Evolutionary conservation across 2,888 invertebrate genomes (phyloP).

Genomic region (Acleris emargana): DNA sequence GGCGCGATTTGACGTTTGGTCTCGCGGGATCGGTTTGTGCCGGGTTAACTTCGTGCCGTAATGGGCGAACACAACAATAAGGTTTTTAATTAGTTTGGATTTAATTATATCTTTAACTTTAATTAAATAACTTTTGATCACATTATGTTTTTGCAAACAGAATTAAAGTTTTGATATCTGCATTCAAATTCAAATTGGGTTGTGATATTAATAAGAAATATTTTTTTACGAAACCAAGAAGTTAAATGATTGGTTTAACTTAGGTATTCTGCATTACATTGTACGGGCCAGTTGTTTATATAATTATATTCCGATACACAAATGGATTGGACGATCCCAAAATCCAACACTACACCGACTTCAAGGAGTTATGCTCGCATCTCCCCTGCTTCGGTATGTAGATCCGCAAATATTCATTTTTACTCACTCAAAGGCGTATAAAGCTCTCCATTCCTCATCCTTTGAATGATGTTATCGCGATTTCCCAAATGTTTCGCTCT

Average conservation of each 20-base stretch:
- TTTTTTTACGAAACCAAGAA: too few relatives aligned
- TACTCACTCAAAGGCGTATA: conserved; percentile 72
- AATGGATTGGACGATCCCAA: conserved; percentile 35
- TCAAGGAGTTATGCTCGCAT: conserved; percentile 33
- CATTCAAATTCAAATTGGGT: too few relatives aligned
- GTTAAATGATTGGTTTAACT: too few relatives aligned
- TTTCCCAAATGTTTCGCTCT: conserved; percentile 77
- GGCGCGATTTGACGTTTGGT: conserved; percentile 13
- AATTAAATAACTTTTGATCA: too few relatives aligned
- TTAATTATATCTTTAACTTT: too few relatives aligned
- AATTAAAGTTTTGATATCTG: too few relatives aligned
- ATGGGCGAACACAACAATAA: background rate
- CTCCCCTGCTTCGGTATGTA: conserved; percentile 43
- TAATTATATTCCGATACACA: conserved; percentile 30
- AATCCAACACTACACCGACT: conserved; percentile 37
- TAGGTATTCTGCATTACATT: too few relatives aligned
- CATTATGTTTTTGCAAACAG: too few relatives aligned
- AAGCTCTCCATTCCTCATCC: conserved; percentile 73
- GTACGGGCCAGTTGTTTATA: conserved; percentile 8
- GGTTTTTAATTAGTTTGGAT: background rate
- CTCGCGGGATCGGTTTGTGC: conserved; percentile 20
- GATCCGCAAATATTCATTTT: conserved; percentile 66
- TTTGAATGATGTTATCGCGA: conserved; percentile 78
- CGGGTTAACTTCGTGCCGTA: background rate
- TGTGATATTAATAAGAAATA: too few relatives aligned